phyloP scores from a whole-genome alignment of 2,797 vertebrate genomes.

The Bradypodion ventrale region DNA sequence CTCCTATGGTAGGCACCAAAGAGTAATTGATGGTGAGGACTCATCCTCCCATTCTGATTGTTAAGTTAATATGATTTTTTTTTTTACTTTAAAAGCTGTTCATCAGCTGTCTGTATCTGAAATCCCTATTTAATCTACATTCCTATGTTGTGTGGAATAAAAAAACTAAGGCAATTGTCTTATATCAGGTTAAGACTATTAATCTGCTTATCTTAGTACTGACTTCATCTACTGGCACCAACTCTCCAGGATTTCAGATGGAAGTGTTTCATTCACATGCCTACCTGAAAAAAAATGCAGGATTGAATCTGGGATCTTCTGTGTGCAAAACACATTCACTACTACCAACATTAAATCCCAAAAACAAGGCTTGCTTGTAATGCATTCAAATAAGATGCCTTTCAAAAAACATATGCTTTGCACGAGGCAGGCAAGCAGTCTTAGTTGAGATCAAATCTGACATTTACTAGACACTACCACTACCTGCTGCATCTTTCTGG shows the following conservation, averaged over 20 bases:
- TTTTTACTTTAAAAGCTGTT: not conserved
- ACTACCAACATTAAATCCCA: not conserved
- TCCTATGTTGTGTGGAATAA: not conserved
- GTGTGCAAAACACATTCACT: not conserved
- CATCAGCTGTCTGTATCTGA: not conserved
- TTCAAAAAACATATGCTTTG: not conserved
- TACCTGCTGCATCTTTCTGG: conserved; percentile 15
- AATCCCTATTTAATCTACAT: not conserved
- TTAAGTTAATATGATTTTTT: not conserved
- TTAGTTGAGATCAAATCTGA: not conserved
- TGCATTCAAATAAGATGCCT: not conserved
- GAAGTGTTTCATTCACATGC: not conserved
- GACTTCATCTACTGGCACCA: too few species aligned
- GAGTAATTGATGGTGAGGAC: too few species aligned
- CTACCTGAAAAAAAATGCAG: too few species aligned
- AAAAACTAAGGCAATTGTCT: not conserved
- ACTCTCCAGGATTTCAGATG: not conserved
- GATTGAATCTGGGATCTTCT: not conserved
- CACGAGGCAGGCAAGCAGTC: not conserved
- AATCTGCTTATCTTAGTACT: not conserved
- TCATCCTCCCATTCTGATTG: too few species aligned
- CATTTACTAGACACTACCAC: not conserved
- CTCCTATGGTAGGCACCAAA: too few species aligned
- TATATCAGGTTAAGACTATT: not conserved
- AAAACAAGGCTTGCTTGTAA: not conserved